These are phyloP conservation scores for Prionace glauca DNA, from an alignment of 2,797 vertebrate genomes.

Conservation along the genomic window DNA sequence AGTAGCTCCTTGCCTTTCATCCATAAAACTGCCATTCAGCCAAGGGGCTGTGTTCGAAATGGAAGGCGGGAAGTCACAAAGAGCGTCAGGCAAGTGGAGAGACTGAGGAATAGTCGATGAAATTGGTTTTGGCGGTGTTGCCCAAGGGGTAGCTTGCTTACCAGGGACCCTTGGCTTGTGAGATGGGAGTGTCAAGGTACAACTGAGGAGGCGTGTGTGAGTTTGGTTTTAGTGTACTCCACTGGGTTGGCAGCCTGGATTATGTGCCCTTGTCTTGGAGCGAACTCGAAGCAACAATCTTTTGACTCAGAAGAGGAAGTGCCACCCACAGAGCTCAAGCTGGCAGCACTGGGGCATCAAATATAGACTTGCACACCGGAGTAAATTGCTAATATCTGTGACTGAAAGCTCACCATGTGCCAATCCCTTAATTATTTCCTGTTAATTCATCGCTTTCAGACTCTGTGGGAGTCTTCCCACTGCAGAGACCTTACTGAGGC, in stretches of 20 bases:
- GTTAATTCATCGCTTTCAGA: constrained; percentile 14
- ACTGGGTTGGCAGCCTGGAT: not conserved
- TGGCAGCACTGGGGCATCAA: not conserved
- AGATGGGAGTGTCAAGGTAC: not conserved
- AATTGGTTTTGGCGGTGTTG: not conserved
- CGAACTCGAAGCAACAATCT: not conserved
- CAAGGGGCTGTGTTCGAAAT: not conserved
- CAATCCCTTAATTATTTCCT: constrained; percentile 34
- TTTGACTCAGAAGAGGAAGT: not conserved
- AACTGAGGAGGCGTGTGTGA: not conserved
- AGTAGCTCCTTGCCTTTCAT: not conserved
- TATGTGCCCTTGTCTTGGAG: not conserved
- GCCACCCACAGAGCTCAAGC: constrained; percentile 19
- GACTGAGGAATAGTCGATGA: not conserved
- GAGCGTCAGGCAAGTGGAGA: not conserved
- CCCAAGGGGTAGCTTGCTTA: not conserved
- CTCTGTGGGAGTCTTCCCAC: constrained; percentile 17
- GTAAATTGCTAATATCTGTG: constrained; percentile 31
- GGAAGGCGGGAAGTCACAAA: not conserved
- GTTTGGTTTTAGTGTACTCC: not conserved
- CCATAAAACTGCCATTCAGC: not conserved
- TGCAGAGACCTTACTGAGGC: constrained; percentile 18
- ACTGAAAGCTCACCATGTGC: not conserved
- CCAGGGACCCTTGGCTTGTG: not conserved
- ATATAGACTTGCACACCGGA: constrained; percentile 20